Evolutionary conservation across 2,888 invertebrate species (phyloP).

Genomic region (Thyatira batis): DNA sequence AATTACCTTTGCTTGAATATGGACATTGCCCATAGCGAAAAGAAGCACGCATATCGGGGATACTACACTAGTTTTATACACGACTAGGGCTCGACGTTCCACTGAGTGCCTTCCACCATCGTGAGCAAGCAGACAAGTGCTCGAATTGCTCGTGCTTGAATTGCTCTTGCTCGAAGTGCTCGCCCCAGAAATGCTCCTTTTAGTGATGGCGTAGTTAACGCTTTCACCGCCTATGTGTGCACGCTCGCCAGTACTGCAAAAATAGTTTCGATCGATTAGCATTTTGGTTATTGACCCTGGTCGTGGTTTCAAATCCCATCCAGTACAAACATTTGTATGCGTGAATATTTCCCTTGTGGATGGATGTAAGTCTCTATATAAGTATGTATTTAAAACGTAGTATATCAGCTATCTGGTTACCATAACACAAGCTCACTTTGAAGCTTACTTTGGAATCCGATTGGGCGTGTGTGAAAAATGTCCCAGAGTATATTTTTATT

Average conservation of each 20-base stretch:
- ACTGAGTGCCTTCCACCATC: constrained; percentile 81
- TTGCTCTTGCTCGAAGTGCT: not conserved
- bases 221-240: constrained; percentile 84
- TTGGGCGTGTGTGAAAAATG: too few species aligned
- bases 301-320: too few species aligned
- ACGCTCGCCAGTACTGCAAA: constrained; percentile 75
- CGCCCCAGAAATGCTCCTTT: constrained; percentile 38
- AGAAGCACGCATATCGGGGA: constrained; percentile 82
- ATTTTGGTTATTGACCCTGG: not conserved
- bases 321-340: too few species aligned
- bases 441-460: too few species aligned
- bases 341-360: too few species aligned
- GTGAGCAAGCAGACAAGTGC: constrained; percentile 71
- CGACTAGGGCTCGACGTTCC: constrained; percentile 78
- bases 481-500: too few species aligned
- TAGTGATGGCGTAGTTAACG: constrained; percentile 81
- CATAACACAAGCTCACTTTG: too few species aligned
- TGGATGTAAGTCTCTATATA: too few species aligned
- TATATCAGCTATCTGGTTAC: too few species aligned
- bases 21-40: constrained; percentile 64
- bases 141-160: constrained; percentile 21
- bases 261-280: constrained; percentile 1
- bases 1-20: constrained; percentile 31
- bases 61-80: constrained; percentile 82
- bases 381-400: too few species aligned